Evolutionary conservation across 1,140 invertebrate species (phyloP).

Genomic region (Pygmarrhopalites habei): DNA sequence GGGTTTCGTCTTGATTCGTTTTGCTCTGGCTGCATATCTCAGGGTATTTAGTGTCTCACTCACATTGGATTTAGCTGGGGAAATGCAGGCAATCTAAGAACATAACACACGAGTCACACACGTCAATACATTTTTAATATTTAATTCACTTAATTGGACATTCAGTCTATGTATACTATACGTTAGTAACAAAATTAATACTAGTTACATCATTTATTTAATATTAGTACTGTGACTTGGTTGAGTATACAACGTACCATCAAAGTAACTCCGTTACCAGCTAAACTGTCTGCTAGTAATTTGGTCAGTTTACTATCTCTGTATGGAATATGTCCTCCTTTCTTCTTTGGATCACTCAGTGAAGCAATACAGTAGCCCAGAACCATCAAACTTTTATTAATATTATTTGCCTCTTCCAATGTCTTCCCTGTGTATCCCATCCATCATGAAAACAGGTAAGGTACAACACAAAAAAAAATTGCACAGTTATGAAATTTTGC

Average conservation of each 20-base stretch:
- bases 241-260: slow-evolving; percentile 58
- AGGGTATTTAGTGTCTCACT: slow-evolving; percentile 88
- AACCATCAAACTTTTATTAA: slow-evolving; percentile 93
- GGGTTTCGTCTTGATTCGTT: slow-evolving; percentile 79
- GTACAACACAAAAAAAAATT: too few relatives aligned
- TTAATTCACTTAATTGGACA: neutral
- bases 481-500: too few relatives aligned
- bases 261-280: slow-evolving; percentile 84
- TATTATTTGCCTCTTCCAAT: slow-evolving; percentile 87
- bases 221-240: too few relatives aligned
- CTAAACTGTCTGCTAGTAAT: slow-evolving; percentile 84
- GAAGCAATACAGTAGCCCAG: slow-evolving; percentile 90
- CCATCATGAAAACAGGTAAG: too few relatives aligned
- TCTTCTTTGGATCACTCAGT: slow-evolving; percentile 73
- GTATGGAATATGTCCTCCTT: slow-evolving; percentile 80
- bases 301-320: slow-evolving; percentile 89
- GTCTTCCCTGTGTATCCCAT: slow-evolving; percentile 58
- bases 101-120: too few relatives aligned
- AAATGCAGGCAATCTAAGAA: slow-evolving; percentile 82
- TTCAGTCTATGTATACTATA: too few relatives aligned
- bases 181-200: too few relatives aligned
- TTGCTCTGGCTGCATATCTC: slow-evolving; percentile 75
- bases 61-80: slow-evolving; percentile 74
- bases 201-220: too few relatives aligned
- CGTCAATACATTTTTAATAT: neutral